Conservation (phyloP, 1,140 invertebrate genomes). For the Drosophila busckii region DNA sequence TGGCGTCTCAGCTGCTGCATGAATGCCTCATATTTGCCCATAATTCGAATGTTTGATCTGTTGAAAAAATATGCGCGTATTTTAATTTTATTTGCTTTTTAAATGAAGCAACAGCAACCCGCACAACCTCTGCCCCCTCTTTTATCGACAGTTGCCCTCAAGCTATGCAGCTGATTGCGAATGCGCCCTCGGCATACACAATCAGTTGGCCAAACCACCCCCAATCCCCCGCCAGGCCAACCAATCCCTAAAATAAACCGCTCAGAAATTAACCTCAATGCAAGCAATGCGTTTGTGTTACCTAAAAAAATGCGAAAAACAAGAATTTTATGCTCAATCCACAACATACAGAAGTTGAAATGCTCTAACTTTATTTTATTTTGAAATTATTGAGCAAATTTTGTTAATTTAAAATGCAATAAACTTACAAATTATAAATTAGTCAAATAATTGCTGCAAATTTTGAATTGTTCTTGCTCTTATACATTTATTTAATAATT, state of each 20-base stretch:
- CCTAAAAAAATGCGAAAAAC: conserved; percentile 33
- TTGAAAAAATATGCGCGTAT: conserved; percentile 60
- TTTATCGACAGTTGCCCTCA: no score
- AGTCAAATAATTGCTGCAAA: no score
- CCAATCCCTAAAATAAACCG: conserved; percentile 17
- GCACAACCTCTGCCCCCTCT: no score
- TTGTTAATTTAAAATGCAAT: no score
- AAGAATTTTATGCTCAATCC: no score
- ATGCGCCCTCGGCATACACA: conserved; percentile 50
- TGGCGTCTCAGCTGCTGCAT: conserved; percentile 35
- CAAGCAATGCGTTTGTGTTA: conserved; percentile 63
- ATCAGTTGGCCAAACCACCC: conserved; percentile 50
- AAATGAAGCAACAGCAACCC: conserved; percentile 67
- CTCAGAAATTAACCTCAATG: conserved; percentile 68
- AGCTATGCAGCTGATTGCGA: conserved; percentile 65
- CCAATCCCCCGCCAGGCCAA: background rate
- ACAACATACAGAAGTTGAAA: no score
- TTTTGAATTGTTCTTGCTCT: no score
- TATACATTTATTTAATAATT: no score
- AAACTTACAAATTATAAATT: no score
- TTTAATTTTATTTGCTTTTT: conserved; percentile 76
- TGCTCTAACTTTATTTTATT: no score
- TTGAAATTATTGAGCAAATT: no score
- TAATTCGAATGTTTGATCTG: conserved; percentile 63
- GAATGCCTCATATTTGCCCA: conserved; percentile 39